phyloP scores from a whole-genome alignment of 2,113 vertebrate genomes.

The Camelus bactrianus region DNA sequence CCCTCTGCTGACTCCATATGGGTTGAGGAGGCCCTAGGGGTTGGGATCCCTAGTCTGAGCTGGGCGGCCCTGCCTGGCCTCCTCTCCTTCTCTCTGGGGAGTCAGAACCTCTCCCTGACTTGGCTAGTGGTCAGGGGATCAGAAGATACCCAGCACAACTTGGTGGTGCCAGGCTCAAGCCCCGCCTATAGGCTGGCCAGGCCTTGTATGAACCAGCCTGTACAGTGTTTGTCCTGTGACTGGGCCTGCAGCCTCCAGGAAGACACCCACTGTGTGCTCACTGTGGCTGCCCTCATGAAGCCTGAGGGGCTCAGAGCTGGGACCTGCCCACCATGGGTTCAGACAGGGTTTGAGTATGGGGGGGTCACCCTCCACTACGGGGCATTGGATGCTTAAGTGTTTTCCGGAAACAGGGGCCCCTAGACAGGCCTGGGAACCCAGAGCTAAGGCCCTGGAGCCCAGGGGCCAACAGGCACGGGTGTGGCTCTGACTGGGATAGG shows the following conservation, averaged over 20 bases:
- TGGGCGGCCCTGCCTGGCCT: neutral
- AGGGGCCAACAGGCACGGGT: neutral
- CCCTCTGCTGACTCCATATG: neutral
- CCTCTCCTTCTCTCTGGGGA: neutral
- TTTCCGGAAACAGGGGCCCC: neutral
- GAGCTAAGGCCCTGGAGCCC: neutral
- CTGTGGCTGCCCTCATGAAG: neutral
- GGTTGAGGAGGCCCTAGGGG: neutral
- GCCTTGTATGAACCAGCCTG: neutral
- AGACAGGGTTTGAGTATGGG: neutral
- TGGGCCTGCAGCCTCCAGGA: neutral
- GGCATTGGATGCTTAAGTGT: neutral
- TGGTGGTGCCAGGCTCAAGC: slow-evolving; percentile 22
- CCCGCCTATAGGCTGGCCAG: neutral
- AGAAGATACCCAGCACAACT: neutral
- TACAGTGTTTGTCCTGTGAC: neutral
- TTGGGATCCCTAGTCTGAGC: neutral
- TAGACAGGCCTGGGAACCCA: neutral
- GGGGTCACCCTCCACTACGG: neutral
- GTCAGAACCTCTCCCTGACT: neutral
- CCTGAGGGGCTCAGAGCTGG: neutral
- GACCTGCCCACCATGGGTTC: neutral
- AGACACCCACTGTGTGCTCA: neutral
- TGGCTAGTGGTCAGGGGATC: slow-evolving; percentile 24
- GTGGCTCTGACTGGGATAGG: neutral